phyloP scores from a whole-genome alignment of 2,888 invertebrate species.

The Ischnura elegans region DNA sequence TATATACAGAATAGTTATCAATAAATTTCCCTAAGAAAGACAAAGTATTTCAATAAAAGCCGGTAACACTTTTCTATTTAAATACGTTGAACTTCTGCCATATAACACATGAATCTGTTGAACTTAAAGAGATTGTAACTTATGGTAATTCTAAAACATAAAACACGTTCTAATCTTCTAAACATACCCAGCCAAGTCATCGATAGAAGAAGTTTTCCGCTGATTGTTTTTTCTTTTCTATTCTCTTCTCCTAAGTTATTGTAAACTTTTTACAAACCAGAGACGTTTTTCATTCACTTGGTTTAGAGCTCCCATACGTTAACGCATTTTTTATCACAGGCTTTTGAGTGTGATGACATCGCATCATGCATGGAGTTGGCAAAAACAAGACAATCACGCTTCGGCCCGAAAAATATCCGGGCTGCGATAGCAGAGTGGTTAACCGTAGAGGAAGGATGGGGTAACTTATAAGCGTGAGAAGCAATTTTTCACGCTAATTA shows the following conservation, averaged over 20 bases:
- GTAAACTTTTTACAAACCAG: not conserved
- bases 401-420: constrained; percentile 20
- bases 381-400: constrained; percentile 33
- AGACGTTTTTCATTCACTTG: not conserved
- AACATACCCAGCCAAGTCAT: too few relatives aligned
- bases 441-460: constrained; percentile 31
- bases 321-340: not conserved
- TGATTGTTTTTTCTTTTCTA: not conserved
- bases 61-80: too few relatives aligned
- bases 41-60: too few relatives aligned
- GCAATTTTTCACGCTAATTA: not conserved
- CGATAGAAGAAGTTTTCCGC: not conserved
- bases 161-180: too few relatives aligned
- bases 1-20: too few relatives aligned
- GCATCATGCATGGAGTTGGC: not conserved
- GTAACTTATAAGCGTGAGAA: not conserved
- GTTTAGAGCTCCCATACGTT: not conserved
- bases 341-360: constrained; percentile 21
- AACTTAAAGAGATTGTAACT: too few relatives aligned
- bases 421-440: not conserved
- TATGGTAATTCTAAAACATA: too few relatives aligned
- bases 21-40: too few relatives aligned
- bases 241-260: not conserved
- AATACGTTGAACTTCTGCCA: too few relatives aligned
- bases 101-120: too few relatives aligned